Percentiles rank a stretch among this genome's conserved stretches.
phyloP scores from a whole-genome alignment of 2,797 vertebrate species.

The Brachyalestes nurse region DNA sequence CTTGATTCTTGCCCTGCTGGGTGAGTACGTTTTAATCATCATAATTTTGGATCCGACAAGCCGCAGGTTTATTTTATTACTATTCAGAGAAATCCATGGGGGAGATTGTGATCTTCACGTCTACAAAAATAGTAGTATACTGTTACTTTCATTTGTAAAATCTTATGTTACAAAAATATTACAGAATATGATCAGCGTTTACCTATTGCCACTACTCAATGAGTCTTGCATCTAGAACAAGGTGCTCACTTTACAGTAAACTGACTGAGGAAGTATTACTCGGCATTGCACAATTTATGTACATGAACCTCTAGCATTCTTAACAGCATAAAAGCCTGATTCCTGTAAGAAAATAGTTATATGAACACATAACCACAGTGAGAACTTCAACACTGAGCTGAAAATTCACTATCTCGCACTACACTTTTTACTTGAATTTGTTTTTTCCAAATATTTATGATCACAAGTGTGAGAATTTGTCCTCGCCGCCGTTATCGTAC shows the following conservation, averaged over 20 bases:
- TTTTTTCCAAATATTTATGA: neutral
- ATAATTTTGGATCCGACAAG: slow-evolving; percentile 37
- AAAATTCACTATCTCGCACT: slow-evolving; percentile 10
- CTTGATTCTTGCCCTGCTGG: slow-evolving; percentile 39
- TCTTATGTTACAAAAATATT: slow-evolving; percentile 82
- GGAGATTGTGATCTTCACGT: slow-evolving; percentile 64
- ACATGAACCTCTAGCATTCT: slow-evolving; percentile 21
- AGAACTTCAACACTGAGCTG: slow-evolving; percentile 15
- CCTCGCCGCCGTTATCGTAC: slow-evolving; percentile 82
- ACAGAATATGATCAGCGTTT: slow-evolving; percentile 84
- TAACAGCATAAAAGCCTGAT: slow-evolving; percentile 40
- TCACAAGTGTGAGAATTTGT: neutral
- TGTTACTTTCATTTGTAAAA: slow-evolving; percentile 67
- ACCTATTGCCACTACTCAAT: slow-evolving; percentile 82
- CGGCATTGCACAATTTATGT: slow-evolving; percentile 63
- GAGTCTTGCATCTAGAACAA: slow-evolving; percentile 82
- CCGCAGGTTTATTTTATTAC: slow-evolving; percentile 38
- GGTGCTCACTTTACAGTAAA: slow-evolving; percentile 78
- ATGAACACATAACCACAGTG: slow-evolving; percentile 31
- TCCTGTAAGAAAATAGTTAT: slow-evolving; percentile 16
- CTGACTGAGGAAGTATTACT: slow-evolving; percentile 63
- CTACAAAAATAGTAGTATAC: slow-evolving; percentile 79
- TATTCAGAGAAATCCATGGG: slow-evolving; percentile 63
- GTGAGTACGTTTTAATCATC: slow-evolving; percentile 21
- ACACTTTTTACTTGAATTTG: neutral